phyloP scores from a whole-genome alignment of 2,113 vertebrate genomes.

The Polyodon spathula region DNA sequence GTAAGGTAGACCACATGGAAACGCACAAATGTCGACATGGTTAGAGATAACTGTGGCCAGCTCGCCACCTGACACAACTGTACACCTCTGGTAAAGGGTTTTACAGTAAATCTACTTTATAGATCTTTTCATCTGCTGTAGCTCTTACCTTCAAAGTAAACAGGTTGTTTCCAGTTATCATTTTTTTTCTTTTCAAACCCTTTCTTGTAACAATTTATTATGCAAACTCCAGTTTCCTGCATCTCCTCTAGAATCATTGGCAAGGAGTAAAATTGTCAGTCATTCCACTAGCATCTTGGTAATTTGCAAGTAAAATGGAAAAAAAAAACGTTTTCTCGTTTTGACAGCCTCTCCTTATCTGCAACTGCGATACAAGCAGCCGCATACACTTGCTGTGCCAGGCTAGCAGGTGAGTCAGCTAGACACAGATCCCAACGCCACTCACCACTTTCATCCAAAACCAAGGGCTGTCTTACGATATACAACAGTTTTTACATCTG shows the following conservation, averaged over 20 bases:
- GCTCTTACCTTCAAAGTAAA: neutral
- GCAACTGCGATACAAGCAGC: constrained; percentile 19
- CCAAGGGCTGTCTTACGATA: no score
- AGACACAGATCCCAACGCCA: no score
- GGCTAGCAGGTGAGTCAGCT: no score
- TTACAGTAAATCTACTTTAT: constrained; percentile 1
- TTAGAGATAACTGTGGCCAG: no score
- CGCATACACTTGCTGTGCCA: constrained; percentile 10
- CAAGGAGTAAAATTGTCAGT: constrained; percentile 15
- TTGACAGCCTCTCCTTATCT: constrained; percentile 24
- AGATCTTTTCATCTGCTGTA: neutral
- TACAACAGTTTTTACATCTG: no score
- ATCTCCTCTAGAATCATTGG: constrained; percentile 1
- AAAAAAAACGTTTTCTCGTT: constrained; percentile 12
- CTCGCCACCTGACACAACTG: neutral
- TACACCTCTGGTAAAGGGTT: neutral
- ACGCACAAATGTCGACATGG: no score
- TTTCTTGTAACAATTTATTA: constrained; percentile 12
- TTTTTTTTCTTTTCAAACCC: neutral
- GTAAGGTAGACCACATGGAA: neutral
- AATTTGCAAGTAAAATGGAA: constrained; percentile 13
- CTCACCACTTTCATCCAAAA: no score
- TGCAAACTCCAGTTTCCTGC: constrained; percentile 6
- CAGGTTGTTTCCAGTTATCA: neutral
- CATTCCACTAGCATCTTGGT: neutral